phyloP scores from a whole-genome alignment of 2,888 invertebrate genomes.

The Aspidiotus rigidus region DNA sequence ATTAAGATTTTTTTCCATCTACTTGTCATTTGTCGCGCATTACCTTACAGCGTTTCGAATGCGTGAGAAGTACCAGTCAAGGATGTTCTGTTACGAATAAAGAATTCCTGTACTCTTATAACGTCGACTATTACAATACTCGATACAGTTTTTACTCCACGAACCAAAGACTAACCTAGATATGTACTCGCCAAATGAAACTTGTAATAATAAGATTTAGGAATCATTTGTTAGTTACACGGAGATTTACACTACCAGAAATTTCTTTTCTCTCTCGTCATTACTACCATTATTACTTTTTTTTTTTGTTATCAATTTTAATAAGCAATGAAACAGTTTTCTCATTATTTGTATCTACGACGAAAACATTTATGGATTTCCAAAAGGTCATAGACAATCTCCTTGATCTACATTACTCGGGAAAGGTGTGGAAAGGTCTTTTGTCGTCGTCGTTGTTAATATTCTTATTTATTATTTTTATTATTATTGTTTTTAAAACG shows the following conservation, averaged over 20 bases:
- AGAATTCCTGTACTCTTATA: background rate
- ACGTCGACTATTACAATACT: background rate
- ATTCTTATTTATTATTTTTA: background rate
- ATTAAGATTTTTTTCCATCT: background rate
- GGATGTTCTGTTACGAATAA: background rate
- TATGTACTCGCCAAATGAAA: too few relatives aligned
- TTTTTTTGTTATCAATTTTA: too few relatives aligned
- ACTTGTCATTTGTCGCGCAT: background rate
- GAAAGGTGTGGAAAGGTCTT: slow-evolving; percentile 28
- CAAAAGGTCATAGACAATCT: slow-evolving; percentile 29
- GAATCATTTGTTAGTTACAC: too few relatives aligned
- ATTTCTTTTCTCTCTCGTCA: too few relatives aligned
- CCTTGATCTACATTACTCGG: slow-evolving; percentile 27
- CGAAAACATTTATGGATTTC: background rate
- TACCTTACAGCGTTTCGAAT: too few relatives aligned
- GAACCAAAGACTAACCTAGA: too few relatives aligned
- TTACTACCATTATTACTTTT: too few relatives aligned
- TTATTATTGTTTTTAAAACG: slow-evolving; percentile 12
- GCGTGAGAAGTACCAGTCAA: background rate
- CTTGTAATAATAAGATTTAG: too few relatives aligned
- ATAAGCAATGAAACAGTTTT: too few relatives aligned
- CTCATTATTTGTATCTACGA: too few relatives aligned
- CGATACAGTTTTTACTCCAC: too few relatives aligned
- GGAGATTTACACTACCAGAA: too few relatives aligned
- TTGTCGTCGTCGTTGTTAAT: slow-evolving; percentile 7